phyloP scores from a whole-genome alignment of 2,888 invertebrate genomes.

The Phytoseiulus persimilis region DNA sequence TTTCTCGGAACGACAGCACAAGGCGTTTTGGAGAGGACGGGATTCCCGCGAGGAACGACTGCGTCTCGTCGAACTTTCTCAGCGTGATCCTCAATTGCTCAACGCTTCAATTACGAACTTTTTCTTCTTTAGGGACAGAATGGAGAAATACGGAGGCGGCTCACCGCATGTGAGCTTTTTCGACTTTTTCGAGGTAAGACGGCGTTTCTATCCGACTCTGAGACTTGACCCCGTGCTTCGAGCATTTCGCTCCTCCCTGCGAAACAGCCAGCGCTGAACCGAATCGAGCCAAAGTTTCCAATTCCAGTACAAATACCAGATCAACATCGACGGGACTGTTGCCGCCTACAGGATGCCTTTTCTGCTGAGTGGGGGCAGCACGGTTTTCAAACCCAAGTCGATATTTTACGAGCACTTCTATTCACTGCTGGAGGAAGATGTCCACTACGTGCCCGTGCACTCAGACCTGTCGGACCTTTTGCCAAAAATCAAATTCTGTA shows the following conservation, averaged over 20 bases:
- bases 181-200: conserved; percentile 79
- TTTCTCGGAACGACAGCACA: conserved; percentile 58
- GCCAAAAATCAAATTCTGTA: conserved; percentile 59
- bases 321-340: conserved; percentile 90
- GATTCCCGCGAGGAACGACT: conserved; percentile 79
- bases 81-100: conserved; percentile 65
- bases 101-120: conserved; percentile 90
- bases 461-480: conserved; percentile 70
- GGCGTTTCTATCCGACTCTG: conserved; percentile 16
- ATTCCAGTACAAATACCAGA: conserved; percentile 82
- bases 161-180: conserved; percentile 76
- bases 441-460: conserved; percentile 75
- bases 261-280: neutral
- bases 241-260: neutral
- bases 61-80: conserved; percentile 68
- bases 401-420: conserved; percentile 94
- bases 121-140: conserved; percentile 82
- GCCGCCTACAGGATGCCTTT: conserved; percentile 91
- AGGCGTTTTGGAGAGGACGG: conserved; percentile 82
- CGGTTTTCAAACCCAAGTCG: conserved; percentile 84
- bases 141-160: conserved; percentile 74
- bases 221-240: neutral
- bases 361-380: conserved; percentile 73
- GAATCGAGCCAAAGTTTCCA: conserved; percentile 42
- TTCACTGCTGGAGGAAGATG: conserved; percentile 61